A percentile compares a stretch with the other conserved stretches of the same genome.
These are phyloP conservation scores for Campoplex capitator DNA, from an alignment of 2,888 invertebrate species.

Conservation along the genomic window DNA sequence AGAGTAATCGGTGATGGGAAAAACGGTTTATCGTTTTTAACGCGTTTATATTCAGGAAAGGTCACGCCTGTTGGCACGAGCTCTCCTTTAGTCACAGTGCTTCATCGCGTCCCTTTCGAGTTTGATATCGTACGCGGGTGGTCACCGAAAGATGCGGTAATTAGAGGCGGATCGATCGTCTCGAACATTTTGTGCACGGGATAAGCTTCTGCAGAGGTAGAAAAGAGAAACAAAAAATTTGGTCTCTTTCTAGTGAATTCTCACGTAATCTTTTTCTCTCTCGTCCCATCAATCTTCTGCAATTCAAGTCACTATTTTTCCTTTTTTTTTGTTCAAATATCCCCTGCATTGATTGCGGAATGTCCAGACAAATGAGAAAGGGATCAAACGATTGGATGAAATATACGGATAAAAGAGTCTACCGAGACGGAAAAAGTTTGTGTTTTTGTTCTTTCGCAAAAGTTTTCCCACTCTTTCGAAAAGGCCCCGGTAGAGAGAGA, in stretches of 20 bases:
- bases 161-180: slow-evolving; percentile 65
- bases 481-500: slow-evolving; percentile 29
- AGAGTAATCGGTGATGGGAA: slow-evolving; percentile 45
- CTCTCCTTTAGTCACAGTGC: slow-evolving; percentile 78
- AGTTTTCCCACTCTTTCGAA: slow-evolving; percentile 47
- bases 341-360: slow-evolving; percentile 17
- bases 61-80: slow-evolving; percentile 83
- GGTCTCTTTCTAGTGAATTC: slow-evolving; percentile 35
- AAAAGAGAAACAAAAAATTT: background rate
- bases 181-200: slow-evolving; percentile 50
- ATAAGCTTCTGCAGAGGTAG: background rate
- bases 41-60: slow-evolving; percentile 21
- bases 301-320: slow-evolving; percentile 46
- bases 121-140: slow-evolving; percentile 58
- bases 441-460: slow-evolving; percentile 6
- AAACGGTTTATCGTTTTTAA: slow-evolving; percentile 24
- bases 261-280: background rate
- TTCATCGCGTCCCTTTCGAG: slow-evolving; percentile 62
- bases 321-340: slow-evolving; percentile 19
- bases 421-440: background rate
- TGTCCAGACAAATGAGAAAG: slow-evolving; percentile 1
- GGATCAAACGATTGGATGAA: slow-evolving; percentile 16
- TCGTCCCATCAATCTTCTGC: slow-evolving; percentile 8
- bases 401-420: slow-evolving; percentile 12
- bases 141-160: slow-evolving; percentile 59